These are phyloP conservation scores for Ochropleura plecta DNA, from an alignment of 2,888 invertebrate genomes.

Conservation along the genomic window DNA sequence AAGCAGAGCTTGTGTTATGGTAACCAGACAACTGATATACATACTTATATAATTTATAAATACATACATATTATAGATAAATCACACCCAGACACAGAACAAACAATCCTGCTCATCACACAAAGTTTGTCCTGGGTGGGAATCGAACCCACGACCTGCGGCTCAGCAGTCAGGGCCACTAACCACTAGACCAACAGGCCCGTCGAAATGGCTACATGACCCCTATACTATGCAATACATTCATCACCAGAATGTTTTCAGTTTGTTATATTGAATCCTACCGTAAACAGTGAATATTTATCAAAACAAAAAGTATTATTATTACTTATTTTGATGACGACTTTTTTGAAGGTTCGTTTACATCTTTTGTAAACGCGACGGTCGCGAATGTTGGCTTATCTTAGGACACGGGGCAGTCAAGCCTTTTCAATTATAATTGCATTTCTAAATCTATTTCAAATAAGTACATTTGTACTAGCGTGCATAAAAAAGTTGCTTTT, in stretches of 20 bases:
- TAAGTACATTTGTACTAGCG: slow-evolving; percentile 29
- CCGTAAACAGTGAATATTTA: neutral
- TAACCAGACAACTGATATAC: too few relatives aligned
- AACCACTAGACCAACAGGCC: too few relatives aligned
- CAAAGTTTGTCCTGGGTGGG: too few relatives aligned
- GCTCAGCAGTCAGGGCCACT: too few relatives aligned
- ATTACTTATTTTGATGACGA: neutral
- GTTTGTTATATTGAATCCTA: neutral
- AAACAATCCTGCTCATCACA: too few relatives aligned
- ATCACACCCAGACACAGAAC: too few relatives aligned
- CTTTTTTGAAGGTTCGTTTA: neutral
- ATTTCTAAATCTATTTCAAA: neutral
- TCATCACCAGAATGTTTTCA: neutral
- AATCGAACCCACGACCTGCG: too few relatives aligned
- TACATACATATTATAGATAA: too few relatives aligned
- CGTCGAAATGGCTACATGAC: too few relatives aligned
- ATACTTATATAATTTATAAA: too few relatives aligned
- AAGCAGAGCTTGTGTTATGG: too few relatives aligned
- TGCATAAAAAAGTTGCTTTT: slow-evolving; percentile 35
- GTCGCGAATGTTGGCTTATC: neutral
- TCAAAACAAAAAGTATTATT: neutral
- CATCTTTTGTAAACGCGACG: neutral
- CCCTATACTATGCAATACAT: neutral
- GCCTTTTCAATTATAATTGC: neutral
- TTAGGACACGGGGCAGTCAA: slow-evolving; percentile 6